Evolutionary conservation across 2,888 invertebrate species (phyloP).

Genomic region (Glyphotaelius pellucidus): DNA sequence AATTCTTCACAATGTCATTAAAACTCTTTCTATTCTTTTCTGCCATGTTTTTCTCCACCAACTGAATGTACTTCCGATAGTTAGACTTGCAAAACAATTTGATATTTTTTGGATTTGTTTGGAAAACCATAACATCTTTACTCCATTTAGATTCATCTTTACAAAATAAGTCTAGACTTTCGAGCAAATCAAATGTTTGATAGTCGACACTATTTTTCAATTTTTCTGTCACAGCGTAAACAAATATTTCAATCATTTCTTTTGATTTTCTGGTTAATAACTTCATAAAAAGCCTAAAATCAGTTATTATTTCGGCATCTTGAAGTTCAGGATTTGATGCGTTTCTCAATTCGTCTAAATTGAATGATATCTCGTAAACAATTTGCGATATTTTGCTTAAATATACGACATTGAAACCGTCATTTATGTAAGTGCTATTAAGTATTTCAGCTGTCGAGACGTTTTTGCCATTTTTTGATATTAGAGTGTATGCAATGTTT

Average conservation of each 20-base stretch:
- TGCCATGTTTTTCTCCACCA: conserved; percentile 14
- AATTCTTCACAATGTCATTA: conserved; percentile 47
- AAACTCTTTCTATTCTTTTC: not conserved
- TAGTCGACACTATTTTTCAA: conserved; percentile 57
- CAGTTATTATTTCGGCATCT: conserved; percentile 33
- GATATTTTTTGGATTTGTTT: conserved; percentile 53
- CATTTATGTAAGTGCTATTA: conserved; percentile 53
- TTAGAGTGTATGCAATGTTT: conserved; percentile 58
- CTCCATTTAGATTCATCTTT: conserved; percentile 50
- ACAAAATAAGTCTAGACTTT: conserved; percentile 58
- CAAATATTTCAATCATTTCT: conserved; percentile 60
- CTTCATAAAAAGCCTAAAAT: conserved; percentile 58
- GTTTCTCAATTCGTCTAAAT: conserved; percentile 31
- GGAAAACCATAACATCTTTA: conserved; percentile 53
- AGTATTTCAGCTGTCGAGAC: conserved; percentile 49
- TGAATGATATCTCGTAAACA: conserved; percentile 44
- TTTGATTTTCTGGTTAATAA: conserved; percentile 54
- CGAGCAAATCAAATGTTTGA: conserved; percentile 55
- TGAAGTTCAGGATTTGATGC: not conserved
- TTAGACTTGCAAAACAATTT: conserved; percentile 59
- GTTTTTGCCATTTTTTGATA: conserved; percentile 35
- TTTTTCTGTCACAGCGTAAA: conserved; percentile 55
- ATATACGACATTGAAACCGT: conserved; percentile 57
- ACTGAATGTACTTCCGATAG: conserved; percentile 54
- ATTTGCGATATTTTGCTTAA: conserved; percentile 58